Conservation (phyloP, 2,113 vertebrate genomes). For the Suricata suricatta region DNA sequence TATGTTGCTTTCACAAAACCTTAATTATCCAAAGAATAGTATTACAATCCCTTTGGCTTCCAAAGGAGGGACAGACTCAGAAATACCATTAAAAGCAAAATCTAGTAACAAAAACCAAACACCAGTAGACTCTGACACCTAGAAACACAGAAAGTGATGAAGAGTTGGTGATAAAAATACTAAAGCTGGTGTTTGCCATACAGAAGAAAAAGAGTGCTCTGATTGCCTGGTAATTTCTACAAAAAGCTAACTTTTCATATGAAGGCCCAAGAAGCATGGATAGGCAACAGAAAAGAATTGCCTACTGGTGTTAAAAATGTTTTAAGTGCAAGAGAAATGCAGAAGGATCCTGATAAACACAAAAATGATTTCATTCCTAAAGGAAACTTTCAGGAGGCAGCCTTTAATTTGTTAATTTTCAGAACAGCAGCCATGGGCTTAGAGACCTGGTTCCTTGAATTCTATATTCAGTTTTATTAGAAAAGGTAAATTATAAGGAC, state of each 20-base stretch:
- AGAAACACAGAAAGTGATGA: neutral
- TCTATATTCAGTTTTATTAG: neutral
- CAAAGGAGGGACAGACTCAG: neutral
- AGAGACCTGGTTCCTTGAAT: neutral
- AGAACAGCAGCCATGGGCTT: neutral
- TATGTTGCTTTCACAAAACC: neutral
- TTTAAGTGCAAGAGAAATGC: neutral
- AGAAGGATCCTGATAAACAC: neutral
- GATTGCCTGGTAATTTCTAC: neutral
- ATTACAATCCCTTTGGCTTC: neutral
- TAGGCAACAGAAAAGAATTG: neutral
- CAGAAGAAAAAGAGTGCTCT: neutral
- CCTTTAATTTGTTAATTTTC: constrained; percentile 29
- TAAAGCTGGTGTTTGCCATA: neutral
- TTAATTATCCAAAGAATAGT: constrained; percentile 24
- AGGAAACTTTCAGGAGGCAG: neutral
- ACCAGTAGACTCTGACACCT: neutral
- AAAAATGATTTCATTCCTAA: neutral
- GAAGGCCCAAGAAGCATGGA: neutral
- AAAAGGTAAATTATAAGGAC: constrained; percentile 1
- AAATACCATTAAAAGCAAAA: constrained; percentile 35
- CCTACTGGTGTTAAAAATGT: neutral
- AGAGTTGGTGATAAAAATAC: neutral
- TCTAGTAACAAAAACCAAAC: neutral
- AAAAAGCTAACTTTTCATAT: neutral